Percentiles rank a stretch among this genome's conserved stretches.
Evolutionary conservation across 2,888 invertebrate species (phyloP).

Genomic region (Suillia variegata): DNA sequence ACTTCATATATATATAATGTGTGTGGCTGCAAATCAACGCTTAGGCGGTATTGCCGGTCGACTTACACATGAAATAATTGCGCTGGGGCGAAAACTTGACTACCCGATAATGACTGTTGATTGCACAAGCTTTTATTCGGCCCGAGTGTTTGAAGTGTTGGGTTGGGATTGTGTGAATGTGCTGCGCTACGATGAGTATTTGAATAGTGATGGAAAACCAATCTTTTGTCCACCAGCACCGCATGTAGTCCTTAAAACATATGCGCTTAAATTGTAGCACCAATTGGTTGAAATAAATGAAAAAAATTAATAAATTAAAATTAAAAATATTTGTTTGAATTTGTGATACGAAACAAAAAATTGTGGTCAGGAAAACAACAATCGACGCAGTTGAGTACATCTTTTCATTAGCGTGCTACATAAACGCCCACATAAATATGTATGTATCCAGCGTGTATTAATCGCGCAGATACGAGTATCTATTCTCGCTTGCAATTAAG

Average conservation of each 20-base stretch:
- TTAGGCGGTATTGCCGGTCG: constrained; percentile 47
- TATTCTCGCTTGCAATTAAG: too few species aligned
- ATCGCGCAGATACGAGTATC: too few species aligned
- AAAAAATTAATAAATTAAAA: too few species aligned
- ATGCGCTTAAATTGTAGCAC: constrained; percentile 37
- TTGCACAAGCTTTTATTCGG: constrained; percentile 54
- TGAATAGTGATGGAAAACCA: constrained; percentile 39
- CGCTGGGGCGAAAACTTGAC: constrained; percentile 36
- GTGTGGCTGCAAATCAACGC: constrained; percentile 41
- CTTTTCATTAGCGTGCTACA: too few species aligned
- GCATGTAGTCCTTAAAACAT: constrained; percentile 48
- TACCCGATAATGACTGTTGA: constrained; percentile 47
- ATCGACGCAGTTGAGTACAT: too few species aligned
- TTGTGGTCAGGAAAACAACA: too few species aligned
- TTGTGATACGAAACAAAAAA: too few species aligned
- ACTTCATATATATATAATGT: constrained; percentile 50
- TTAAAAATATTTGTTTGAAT: too few species aligned
- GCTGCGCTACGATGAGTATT: constrained; percentile 43
- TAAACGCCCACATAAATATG: too few species aligned
- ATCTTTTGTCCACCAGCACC: constrained; percentile 45
- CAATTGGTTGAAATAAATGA: too few species aligned
- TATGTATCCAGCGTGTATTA: too few species aligned
- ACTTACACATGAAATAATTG: constrained; percentile 38
- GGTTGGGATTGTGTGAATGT: constrained; percentile 45
- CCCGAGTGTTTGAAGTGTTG: constrained; percentile 42